phyloP scores from a whole-genome alignment of 2,888 invertebrate genomes.

The Corbicula japonica region DNA sequence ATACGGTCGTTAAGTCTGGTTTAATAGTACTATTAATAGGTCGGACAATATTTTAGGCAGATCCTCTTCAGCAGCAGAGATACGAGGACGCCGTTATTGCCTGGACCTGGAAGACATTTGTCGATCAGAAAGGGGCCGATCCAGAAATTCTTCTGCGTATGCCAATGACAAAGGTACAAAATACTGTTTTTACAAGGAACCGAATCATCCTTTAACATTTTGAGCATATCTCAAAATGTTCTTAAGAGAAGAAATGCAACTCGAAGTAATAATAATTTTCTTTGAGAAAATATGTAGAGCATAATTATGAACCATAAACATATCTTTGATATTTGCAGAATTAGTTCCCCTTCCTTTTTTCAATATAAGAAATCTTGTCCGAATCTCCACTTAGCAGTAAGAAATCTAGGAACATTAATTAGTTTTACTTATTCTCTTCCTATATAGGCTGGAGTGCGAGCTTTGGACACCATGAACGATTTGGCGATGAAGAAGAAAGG shows the following conservation, averaged over 20 bases:
- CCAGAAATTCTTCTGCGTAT: conserved; percentile 80
- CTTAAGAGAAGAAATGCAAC: too few relatives aligned
- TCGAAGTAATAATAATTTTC: too few relatives aligned
- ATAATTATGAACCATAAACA: neutral
- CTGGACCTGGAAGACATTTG: conserved; percentile 79
- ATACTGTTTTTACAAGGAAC: neutral
- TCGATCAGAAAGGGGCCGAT: conserved; percentile 69
- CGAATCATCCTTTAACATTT: neutral
- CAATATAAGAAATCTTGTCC: too few relatives aligned
- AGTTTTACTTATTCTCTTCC: conserved; percentile 3
- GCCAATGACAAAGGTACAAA: conserved; percentile 82
- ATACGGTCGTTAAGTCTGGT: too few relatives aligned
- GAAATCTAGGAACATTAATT: neutral
- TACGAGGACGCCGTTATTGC: conserved; percentile 75
- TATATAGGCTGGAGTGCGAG: conserved; percentile 69
- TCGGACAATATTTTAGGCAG: conserved; percentile 69
- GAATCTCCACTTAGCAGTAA: too few relatives aligned
- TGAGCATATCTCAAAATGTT: too few relatives aligned
- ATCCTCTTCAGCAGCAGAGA: conserved; percentile 66
- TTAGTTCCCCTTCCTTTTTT: too few relatives aligned
- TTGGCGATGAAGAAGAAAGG: conserved; percentile 45
- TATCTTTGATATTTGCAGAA: too few relatives aligned
- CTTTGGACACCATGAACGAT: conserved; percentile 69
- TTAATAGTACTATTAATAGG: too few relatives aligned
- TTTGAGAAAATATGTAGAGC: neutral